Evolutionary conservation across 2,113 vertebrate species (phyloP), one percentile per base, ranked within the genome.

Genomic region (Ellobius talpinus): DNA sequence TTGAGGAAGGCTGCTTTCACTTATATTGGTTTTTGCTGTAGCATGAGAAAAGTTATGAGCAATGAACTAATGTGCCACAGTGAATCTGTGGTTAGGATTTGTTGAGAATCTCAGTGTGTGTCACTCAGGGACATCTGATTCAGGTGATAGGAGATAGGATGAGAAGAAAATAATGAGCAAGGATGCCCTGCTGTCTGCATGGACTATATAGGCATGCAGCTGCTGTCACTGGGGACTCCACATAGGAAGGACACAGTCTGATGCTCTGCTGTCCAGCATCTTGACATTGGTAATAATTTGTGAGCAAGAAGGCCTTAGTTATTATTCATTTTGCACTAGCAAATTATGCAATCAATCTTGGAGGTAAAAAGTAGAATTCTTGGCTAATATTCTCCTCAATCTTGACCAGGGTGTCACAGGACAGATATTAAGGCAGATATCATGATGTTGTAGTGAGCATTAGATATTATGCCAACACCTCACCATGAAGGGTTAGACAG

Each of bases 21-120:
- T 47, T 77, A 50, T 45, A 65, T 23, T 61, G 3, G 16, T 74
- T 93, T 95, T 89, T 89, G n/a, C 96, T 97, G 81, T 70, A 85
- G 70, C 7, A 24, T 77, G 66, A 78, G 93, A 87, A 92, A 39
- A 55, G 47, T 39, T 92, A 82, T 50, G 52, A 93, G 61, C 73
- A 3, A 0, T 45, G 31, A n/a, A 55, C 24, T 68, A 50, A 74
- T 63, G 39, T 65, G 29, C 33, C 1, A 0, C 16, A 13, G 36
- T 72, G 90, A 12, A 10, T 78, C 29, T 88, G 73, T 70, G 65
- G 61, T 86, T 50, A 93, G 39, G n/a, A 31, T 78, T 89, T 77
- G n/a, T 89, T 39, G 58, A 87, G 36, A 23, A n/a, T 92, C 73
- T 79, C 55, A 74, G 23, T 52, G 33, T 31, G 63, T 45, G 39